A percentile compares a stretch with the other conserved stretches of the same genome.
Evolutionary conservation across 2,888 invertebrate genomes (phyloP).

Genomic region (Thera britannica): DNA sequence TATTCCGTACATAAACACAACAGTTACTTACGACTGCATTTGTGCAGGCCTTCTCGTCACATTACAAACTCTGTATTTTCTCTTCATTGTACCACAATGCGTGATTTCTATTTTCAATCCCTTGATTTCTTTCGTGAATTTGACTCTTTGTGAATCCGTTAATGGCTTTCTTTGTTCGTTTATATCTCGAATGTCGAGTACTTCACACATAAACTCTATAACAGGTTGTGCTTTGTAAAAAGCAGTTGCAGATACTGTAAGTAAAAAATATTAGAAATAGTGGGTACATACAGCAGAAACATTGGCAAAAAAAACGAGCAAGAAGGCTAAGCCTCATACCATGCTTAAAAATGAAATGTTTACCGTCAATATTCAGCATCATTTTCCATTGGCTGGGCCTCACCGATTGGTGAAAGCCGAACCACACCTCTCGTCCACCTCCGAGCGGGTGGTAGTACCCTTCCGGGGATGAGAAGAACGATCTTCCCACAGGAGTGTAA

Average conservation of each 20-base stretch:
- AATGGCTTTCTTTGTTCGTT: slow-evolving; percentile 98
- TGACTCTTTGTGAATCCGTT: slow-evolving; percentile 99
- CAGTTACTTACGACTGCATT: slow-evolving; percentile 97
- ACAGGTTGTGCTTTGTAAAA: slow-evolving; percentile 99
- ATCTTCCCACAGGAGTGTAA: slow-evolving; percentile 99
- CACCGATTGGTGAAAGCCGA: slow-evolving; percentile 99
- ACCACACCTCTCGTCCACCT: slow-evolving; percentile 99
- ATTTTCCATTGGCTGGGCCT: slow-evolving; percentile 99
- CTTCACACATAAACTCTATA: slow-evolving; percentile 99
- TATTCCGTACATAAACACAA: not conserved
- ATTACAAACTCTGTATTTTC: slow-evolving; percentile 99
- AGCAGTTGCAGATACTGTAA: slow-evolving; percentile 98
- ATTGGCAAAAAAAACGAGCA: not conserved
- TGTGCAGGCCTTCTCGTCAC: slow-evolving; percentile 99
- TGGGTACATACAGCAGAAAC: too few species aligned
- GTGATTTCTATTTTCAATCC: slow-evolving; percentile 99
- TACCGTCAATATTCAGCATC: slow-evolving; percentile 99
- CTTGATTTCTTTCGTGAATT: slow-evolving; percentile 99
- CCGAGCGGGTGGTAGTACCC: slow-evolving; percentile 98
- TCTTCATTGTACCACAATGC: slow-evolving; percentile 99
- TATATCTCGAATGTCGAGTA: slow-evolving; percentile 97
- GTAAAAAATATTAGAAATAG: not conserved
- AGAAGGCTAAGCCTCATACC: not conserved
- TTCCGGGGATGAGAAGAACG: slow-evolving; percentile 99
- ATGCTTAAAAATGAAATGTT: not conserved